These are phyloP conservation scores for Ochropleura leucogaster DNA, from an alignment of 2,888 invertebrate species.

Conservation along the genomic window DNA sequence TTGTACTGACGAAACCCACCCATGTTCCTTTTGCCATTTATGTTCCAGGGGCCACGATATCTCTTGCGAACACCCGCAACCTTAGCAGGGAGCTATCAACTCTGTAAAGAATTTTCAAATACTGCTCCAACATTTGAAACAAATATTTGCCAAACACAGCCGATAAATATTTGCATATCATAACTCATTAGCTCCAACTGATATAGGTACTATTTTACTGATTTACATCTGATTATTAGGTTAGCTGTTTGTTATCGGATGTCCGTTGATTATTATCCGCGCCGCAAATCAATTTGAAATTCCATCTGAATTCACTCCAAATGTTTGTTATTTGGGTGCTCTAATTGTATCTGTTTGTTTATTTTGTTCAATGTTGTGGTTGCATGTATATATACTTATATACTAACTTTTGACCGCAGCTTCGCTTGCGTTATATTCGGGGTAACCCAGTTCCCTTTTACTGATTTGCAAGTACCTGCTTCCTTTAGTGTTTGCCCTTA, in stretches of 20 bases:
- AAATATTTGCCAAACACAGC: background rate
- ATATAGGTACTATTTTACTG: conserved; percentile 26
- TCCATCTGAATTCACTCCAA: conserved; percentile 56
- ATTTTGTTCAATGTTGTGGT: conserved; percentile 19
- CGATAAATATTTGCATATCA: background rate
- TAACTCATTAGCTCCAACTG: conserved; percentile 34
- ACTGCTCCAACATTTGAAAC: background rate
- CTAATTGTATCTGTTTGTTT: conserved; percentile 47
- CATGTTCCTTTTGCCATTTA: no score
- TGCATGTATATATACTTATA: background rate
- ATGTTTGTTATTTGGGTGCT: conserved; percentile 37
- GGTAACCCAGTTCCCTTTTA: no score
- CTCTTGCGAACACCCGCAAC: no score
- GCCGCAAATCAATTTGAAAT: conserved; percentile 58
- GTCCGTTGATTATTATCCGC: conserved; percentile 48
- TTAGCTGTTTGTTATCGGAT: conserved; percentile 38
- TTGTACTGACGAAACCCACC: no score
- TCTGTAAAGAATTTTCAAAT: background rate
- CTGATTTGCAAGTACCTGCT: no score
- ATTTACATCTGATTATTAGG: conserved; percentile 51
- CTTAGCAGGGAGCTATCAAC: background rate
- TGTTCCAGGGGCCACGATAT: no score
- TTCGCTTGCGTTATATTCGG: no score
- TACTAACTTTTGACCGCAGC: no score
- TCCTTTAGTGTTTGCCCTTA: no score